These are phyloP conservation scores for Macquaria ambigua DNA, from an alignment of 2,113 vertebrate species.

Conservation along the genomic window DNA sequence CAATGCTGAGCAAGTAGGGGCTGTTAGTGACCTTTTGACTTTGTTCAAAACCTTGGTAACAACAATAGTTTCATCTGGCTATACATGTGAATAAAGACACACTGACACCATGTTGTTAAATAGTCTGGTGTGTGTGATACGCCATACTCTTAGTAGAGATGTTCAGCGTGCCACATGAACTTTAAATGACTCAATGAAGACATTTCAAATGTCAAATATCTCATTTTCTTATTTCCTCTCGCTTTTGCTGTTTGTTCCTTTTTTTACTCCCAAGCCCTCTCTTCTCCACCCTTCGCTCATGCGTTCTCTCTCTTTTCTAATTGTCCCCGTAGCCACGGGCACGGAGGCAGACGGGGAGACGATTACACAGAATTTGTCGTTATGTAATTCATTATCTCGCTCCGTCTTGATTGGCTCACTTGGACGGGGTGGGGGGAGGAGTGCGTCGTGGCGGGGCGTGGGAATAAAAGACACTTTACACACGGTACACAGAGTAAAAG, in stretches of 20 bases:
- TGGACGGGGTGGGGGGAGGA: conserved; percentile 19
- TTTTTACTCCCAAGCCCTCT: not conserved
- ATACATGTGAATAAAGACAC: not conserved
- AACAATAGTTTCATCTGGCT: not conserved
- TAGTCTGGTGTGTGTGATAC: not conserved
- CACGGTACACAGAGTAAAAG: conserved; percentile 39
- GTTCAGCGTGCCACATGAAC: conserved; percentile 20
- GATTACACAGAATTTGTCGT: conserved; percentile 71
- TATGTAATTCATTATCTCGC: conserved; percentile 77
- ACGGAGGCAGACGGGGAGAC: conserved; percentile 54
- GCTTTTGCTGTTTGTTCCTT: not conserved
- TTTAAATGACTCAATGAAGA: conserved; percentile 40
- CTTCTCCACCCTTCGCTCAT: not conserved
- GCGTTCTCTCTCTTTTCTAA: conserved; percentile 30
- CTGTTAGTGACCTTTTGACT: conserved; percentile 32
- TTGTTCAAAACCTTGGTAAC: conserved; percentile 11
- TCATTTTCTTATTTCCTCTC: conserved; percentile 23
- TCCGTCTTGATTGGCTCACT: conserved; percentile 68
- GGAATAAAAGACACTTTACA: conserved; percentile 53
- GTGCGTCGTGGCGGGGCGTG: not conserved
- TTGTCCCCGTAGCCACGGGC: conserved; percentile 33
- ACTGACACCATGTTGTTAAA: not conserved
- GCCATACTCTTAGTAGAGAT: not conserved
- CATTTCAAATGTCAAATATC: conserved; percentile 50
- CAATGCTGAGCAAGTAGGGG: not conserved